Evolutionary conservation across 2,888 invertebrate genomes (phyloP), one percentile per base, ranked within the genome.

Genomic region (Idaea aversata): DNA sequence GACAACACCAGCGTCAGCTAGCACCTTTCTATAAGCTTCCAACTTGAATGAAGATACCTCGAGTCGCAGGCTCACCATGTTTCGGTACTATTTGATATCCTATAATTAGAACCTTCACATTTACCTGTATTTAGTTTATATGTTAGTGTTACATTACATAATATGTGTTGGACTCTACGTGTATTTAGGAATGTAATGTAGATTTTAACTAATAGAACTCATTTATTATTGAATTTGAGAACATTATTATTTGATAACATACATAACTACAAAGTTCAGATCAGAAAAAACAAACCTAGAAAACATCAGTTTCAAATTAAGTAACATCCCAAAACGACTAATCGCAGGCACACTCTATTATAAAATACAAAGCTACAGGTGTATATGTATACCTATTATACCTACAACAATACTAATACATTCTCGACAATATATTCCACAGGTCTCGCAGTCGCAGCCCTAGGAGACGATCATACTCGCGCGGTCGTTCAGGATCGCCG

Each of bases 41-140:
- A 85, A 25, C 25, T 25, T 25, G 25, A 83, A 81, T 83, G 82
- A 81, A 84, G 85, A 75, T 79, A 85, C 90, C 84, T 81, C 88
- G 77, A 86, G 88, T 84, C 79, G 77, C 86, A 86, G 86, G 88
- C 91, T 87, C 91, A 90, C 85, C 91, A 90, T 86, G 83, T 89
- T 84, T 91, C 90, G 92, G 92, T 93, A 93, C 90, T 89, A 86
- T 91, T 92, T 92, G 10, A 75, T 87, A 90, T 90, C 91, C 91
- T 91, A 86, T 91, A 88, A 82, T 92, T 91, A 90, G 89, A 88
- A 86, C 87, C 88, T 88, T 90, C 85, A 86, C 88, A 87, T 77
- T 74, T 84, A 84, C 80, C 79, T 84, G 75, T 83, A 78, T 77
- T 76, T 88, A 88, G 84, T 76, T 81, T 80, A 72, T 86, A 87